Conservation (phyloP, 2,888 invertebrate genomes). For the Mimachlamys varia region DNA sequence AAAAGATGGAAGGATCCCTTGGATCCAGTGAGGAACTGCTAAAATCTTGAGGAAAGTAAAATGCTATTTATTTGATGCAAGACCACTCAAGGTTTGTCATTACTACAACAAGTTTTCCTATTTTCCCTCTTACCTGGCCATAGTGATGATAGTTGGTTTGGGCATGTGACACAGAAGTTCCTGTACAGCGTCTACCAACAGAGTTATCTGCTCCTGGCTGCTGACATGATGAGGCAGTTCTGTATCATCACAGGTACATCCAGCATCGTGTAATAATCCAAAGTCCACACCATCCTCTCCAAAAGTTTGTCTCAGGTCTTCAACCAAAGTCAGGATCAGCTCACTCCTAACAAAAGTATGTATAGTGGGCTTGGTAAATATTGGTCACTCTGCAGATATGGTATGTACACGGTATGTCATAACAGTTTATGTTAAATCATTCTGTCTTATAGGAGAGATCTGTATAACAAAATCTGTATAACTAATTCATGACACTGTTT, state of each 20-base stretch:
- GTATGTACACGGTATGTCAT: too few species aligned
- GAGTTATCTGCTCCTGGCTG: slow-evolving; percentile 86
- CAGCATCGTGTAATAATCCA: slow-evolving; percentile 91
- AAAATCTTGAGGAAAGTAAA: too few species aligned
- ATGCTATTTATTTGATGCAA: too few species aligned
- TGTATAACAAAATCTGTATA: too few species aligned
- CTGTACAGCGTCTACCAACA: slow-evolving; percentile 84
- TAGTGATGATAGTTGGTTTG: slow-evolving; percentile 88
- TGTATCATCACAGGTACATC: slow-evolving; percentile 91
- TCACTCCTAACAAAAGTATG: slow-evolving; percentile 54
- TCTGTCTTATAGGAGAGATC: too few species aligned
- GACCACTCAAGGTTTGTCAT: too few species aligned
- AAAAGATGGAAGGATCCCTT: too few species aligned
- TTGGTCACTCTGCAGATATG: too few species aligned
- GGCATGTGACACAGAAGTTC: slow-evolving; percentile 85
- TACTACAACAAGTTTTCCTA: too few species aligned
- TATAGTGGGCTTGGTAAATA: background rate
- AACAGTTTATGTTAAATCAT: too few species aligned
- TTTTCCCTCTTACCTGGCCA: slow-evolving; percentile 83
- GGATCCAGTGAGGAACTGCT: too few species aligned
- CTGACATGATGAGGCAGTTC: slow-evolving; percentile 93
- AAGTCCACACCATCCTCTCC: slow-evolving; percentile 84
- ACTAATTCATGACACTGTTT: too few species aligned
- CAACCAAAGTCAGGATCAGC: slow-evolving; percentile 54
- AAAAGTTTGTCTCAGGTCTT: slow-evolving; percentile 42